phyloP scores from a whole-genome alignment of 2,797 vertebrate genomes.

The Todus mexicanus region DNA sequence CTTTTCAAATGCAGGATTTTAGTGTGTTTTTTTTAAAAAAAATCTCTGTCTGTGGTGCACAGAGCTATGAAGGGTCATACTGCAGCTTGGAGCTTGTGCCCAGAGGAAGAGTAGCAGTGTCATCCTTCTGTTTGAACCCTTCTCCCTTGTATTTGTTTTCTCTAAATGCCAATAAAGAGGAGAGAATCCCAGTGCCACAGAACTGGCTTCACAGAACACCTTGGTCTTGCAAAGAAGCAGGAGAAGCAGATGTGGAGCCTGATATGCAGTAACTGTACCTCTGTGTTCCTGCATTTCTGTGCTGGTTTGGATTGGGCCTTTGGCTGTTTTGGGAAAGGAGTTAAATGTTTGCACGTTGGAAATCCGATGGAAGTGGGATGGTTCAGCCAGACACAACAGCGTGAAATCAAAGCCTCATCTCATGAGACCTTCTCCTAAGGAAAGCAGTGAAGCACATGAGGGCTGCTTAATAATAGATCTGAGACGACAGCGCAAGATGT shows the following conservation, averaged over 20 bases:
- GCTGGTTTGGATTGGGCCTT: background rate
- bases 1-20: background rate
- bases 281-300: background rate
- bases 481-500: background rate
- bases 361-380: background rate
- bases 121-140: background rate
- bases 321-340: background rate
- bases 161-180: background rate
- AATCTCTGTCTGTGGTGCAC: background rate
- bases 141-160: background rate
- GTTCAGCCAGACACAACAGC: accelerated
- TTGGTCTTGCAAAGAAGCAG: background rate
- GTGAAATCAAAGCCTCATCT: background rate
- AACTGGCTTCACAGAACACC: background rate
- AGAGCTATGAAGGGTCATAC: accelerated
- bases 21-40: no score
- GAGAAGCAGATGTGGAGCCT: background rate
- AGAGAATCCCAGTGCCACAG: background rate
- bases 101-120: background rate
- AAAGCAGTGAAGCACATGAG: background rate
- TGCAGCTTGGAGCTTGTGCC: background rate
- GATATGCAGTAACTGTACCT: background rate
- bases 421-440: background rate
- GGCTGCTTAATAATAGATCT: background rate
- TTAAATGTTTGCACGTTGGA: accelerated